Base-by-base conservation (phyloP, 2,888 invertebrate genomes). In the Abrostola triplasia region DNA sequence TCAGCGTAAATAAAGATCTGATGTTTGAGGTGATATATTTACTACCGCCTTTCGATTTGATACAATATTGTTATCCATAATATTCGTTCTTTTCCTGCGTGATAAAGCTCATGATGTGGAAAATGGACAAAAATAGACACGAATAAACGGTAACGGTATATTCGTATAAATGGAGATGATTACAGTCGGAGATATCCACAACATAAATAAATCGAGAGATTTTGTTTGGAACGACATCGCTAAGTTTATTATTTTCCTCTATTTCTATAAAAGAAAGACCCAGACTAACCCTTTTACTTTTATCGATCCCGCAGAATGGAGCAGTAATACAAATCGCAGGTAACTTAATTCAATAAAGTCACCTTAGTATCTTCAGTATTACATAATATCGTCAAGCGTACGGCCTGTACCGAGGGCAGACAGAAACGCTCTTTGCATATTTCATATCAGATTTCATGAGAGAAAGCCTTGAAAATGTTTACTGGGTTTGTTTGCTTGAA, bases 361-460 rank as follows among this genome's bases (percentile, higher is more conserved):
- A 41, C 68, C 69, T 68, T 76, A 74, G 68, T 74, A 63, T 70
- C 62, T 52, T 51, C 35, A 12, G 60, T 56, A 53, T 61, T 69
- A 57, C 59, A 67, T 68, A 76, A 79, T 69, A 73, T 66, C 57
- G 60, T 59, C 59, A 61, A 67, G 75, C 52, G 57, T 75, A 68
- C 62, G 64, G 64, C 13, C 37, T 55, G 49, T 56, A 50, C 49
- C 49, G 64, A 77, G 71, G 76, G 73, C 73, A 75, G 71, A 67
- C 69, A 72, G 69, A 68, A 79, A 81, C 80, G 80, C 72, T 84
- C 76, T 86, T 81, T 87, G 83, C 86, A 87, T 87, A 82, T 86
- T 85, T 84, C 79, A 83, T 86, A 83, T 78, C 79, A 78, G 80
- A 81, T 82, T 87, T 85, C 76, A 76, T 70, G 79, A 76, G 71